Conservation (phyloP, 2,888 invertebrate species). For the Sphaerophoria rueppellii region DNA sequence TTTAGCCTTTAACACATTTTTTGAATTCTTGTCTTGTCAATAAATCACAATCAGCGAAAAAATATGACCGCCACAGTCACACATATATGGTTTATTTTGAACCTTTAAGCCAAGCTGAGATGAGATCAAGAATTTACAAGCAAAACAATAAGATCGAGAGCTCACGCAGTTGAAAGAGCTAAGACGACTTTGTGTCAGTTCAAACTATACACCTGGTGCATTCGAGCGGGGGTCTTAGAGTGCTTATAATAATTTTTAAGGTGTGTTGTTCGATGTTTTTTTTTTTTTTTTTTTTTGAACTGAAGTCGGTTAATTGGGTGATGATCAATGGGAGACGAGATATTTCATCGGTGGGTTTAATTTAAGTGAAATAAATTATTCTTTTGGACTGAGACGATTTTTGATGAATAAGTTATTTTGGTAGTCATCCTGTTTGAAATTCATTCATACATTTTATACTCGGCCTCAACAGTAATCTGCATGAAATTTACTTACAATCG, state of each 20-base stretch:
- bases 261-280: neutral
- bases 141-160: conserved; percentile 28
- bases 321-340: conserved; percentile 68
- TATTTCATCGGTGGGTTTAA: conserved; percentile 54
- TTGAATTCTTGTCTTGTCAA: conserved; percentile 49
- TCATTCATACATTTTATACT: conserved; percentile 18
- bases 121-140: conserved; percentile 5
- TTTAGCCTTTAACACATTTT: neutral
- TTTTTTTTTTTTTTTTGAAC: neutral
- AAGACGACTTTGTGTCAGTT: conserved; percentile 71
- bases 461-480: too few relatives aligned
- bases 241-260: neutral
- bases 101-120: neutral
- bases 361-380: conserved; percentile 67
- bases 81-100: neutral
- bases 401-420: conserved; percentile 45
- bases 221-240: conserved; percentile 9
- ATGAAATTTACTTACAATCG: too few relatives aligned
- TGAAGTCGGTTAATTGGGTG: conserved; percentile 65
- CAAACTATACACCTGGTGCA: conserved; percentile 31
- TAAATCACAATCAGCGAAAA: conserved; percentile 67
- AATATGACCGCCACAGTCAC: neutral
- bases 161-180: conserved; percentile 48
- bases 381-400: conserved; percentile 23
- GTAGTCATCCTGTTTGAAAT: conserved; percentile 26